Conservation (phyloP, 2,113 vertebrate species). For the Hylia prasina region DNA sequence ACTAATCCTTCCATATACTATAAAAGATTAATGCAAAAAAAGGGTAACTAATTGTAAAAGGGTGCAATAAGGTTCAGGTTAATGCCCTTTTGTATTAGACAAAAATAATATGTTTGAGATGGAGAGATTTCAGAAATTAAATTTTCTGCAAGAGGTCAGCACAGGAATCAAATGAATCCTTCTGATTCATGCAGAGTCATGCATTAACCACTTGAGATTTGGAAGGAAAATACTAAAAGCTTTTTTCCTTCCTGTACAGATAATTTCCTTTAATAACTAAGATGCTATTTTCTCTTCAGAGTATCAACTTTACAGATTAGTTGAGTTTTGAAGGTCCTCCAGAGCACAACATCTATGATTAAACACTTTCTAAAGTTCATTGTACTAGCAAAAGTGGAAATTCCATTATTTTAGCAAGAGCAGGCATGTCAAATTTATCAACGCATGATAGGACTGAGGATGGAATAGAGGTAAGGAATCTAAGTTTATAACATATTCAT, state of each 20-base stretch:
- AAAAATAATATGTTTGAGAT: constrained; percentile 63
- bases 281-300: constrained; percentile 57
- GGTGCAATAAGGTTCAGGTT: neutral
- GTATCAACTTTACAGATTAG: constrained; percentile 72
- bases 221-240: constrained; percentile 54
- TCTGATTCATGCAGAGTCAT: constrained; percentile 74
- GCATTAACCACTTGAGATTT: constrained; percentile 75
- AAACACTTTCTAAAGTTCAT: constrained; percentile 66
- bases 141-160: constrained; percentile 66
- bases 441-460: neutral
- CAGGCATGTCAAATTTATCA: constrained; percentile 50
- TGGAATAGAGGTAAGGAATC: neutral
- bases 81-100: constrained; percentile 39
- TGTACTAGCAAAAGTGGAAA: constrained; percentile 43
- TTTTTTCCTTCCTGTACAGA: constrained; percentile 57
- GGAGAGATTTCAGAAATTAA: constrained; percentile 39
- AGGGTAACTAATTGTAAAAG: constrained; percentile 53
- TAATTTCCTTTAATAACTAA: constrained; percentile 74
- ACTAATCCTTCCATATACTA: constrained; percentile 39
- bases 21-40: constrained; percentile 45
- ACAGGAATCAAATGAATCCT: constrained; percentile 60
- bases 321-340: constrained; percentile 58
- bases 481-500: constrained; percentile 17
- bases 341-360: constrained; percentile 66
- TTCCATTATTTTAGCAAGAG: constrained; percentile 61